A percentile compares a stretch with the other conserved stretches of the same genome.
Evolutionary conservation across 2,797 vertebrate genomes (phyloP).

Genomic region (Fistularia commersonii): DNA sequence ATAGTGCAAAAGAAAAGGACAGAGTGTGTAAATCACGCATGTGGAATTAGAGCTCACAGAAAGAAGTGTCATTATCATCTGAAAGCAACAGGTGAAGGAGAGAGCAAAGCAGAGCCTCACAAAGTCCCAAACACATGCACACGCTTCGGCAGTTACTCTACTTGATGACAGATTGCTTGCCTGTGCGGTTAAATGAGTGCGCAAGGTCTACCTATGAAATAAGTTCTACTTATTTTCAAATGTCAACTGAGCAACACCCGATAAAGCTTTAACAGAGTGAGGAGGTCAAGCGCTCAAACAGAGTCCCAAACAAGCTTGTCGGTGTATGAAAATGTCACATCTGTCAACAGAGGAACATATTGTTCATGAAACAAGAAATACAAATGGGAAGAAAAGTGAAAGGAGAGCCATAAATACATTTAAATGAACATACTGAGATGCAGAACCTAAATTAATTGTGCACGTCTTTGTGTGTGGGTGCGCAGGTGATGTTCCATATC

Average conservation of each 20-base stretch:
- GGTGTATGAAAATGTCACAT: conserved; percentile 34
- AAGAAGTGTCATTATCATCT: conserved; percentile 50
- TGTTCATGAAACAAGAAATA: too few relatives aligned
- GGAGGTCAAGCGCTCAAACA: conserved; percentile 4
- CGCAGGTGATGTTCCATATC: conserved; percentile 80
- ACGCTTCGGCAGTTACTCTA: neutral
- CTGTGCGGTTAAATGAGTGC: conserved; percentile 8
- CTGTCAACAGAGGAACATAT: conserved; percentile 17
- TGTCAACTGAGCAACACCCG: conserved; percentile 21
- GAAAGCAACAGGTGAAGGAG: conserved; percentile 50
- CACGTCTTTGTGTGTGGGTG: conserved; percentile 1
- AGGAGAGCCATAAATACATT: too few relatives aligned
- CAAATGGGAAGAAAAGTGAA: too few relatives aligned
- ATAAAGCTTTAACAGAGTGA: conserved; percentile 28
- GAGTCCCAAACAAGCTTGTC: neutral
- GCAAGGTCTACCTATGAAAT: conserved; percentile 8
- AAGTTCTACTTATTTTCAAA: conserved; percentile 23
- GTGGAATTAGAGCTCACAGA: conserved; percentile 14
- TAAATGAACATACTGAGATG: too few relatives aligned
- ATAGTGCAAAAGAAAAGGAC: conserved; percentile 19
- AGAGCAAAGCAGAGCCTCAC: neutral
- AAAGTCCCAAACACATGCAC: conserved; percentile 5
- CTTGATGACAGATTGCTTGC: neutral
- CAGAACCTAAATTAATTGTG: too few relatives aligned
- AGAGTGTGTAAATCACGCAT: conserved; percentile 29